phyloP scores from a whole-genome alignment of 1,140 invertebrate species.

The Cardiocondyla obscurior region DNA sequence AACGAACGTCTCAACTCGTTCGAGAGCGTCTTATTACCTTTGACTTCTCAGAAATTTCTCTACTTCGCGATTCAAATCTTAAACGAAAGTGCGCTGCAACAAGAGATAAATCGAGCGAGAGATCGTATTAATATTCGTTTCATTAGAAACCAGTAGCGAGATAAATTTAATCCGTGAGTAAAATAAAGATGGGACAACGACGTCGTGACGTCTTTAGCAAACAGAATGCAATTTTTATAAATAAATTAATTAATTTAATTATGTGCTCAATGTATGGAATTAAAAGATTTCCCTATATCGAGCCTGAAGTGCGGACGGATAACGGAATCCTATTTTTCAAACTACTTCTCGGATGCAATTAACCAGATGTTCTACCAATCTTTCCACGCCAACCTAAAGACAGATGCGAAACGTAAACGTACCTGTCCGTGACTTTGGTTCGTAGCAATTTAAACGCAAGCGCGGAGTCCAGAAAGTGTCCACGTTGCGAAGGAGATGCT shows the following conservation, averaged over 20 bases:
- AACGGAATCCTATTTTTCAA: conserved; percentile 31
- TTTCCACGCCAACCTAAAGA: background rate
- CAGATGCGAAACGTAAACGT: background rate
- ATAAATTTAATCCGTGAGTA: background rate
- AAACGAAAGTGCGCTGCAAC: background rate
- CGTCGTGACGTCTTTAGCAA: background rate
- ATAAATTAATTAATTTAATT: conserved; percentile 13
- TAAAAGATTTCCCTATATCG: background rate
- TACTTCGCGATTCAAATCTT: background rate
- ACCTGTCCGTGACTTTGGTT: conserved; percentile 1
- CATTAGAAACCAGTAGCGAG: background rate
- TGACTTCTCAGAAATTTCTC: conserved; percentile 8
- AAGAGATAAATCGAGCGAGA: background rate
- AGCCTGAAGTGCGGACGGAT: background rate
- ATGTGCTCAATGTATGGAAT: background rate
- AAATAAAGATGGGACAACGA: background rate
- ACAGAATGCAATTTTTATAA: background rate
- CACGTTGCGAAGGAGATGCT: background rate
- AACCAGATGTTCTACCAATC: background rate
- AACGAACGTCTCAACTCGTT: conserved; percentile 1
- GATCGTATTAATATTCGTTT: background rate
- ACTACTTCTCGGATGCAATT: background rate
- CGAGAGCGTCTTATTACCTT: background rate
- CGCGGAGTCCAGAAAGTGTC: background rate
- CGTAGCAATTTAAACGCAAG: background rate